phyloP scores from a whole-genome alignment of 2,113 vertebrate genomes.

The Phaethon lepturus region DNA sequence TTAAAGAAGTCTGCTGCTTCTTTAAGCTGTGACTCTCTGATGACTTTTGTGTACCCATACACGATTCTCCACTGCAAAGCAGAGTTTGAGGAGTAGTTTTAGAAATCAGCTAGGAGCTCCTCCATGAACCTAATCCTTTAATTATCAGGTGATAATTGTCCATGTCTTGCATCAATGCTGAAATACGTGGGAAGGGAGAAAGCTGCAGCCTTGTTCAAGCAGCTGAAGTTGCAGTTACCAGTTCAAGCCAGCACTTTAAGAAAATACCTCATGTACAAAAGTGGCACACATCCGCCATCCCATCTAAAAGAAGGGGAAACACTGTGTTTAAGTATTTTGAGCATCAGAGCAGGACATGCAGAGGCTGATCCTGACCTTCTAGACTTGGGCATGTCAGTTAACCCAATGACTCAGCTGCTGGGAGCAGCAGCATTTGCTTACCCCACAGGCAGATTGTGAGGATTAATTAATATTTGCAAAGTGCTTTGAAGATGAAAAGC shows the following conservation, averaged over 20 bases:
- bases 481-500: conserved; percentile 46
- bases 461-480: conserved; percentile 55
- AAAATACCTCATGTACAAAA: background rate
- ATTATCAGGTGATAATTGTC: background rate
- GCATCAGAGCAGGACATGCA: rapidly evolving
- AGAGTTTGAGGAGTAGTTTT: background rate
- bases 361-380: background rate
- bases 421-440: conserved; percentile 12
- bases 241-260: background rate
- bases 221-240: background rate
- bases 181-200: background rate
- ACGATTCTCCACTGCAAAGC: background rate
- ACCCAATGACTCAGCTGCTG: background rate
- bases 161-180: background rate
- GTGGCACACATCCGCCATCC: rapidly evolving
- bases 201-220: background rate
- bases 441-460: background rate
- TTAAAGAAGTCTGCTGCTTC: background rate
- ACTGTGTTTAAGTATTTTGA: background rate
- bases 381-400: background rate
- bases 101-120: background rate
- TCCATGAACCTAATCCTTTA: background rate
- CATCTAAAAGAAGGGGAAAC: background rate
- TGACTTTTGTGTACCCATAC: background rate
- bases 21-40: background rate